Evolutionary conservation across 2,797 vertebrate genomes (phyloP).

Genomic region (Poliocrania exsul): DNA sequence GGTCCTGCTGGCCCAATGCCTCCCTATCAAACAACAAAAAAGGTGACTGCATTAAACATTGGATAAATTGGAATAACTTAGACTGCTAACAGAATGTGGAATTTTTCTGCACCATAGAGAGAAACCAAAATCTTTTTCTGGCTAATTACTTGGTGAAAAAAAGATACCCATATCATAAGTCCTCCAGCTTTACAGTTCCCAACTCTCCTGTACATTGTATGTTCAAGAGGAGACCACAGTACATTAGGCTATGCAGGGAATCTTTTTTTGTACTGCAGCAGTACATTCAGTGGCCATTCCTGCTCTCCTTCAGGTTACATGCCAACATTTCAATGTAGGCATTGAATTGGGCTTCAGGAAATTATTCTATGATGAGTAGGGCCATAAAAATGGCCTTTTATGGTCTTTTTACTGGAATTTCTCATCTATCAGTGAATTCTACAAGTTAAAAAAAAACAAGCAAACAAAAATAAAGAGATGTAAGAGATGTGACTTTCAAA

Average conservation of each 20-base stretch:
- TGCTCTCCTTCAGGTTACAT: background rate
- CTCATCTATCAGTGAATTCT: background rate
- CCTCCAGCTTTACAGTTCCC: background rate
- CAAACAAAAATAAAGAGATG: background rate
- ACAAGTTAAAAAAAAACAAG: background rate
- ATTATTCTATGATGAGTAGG: background rate
- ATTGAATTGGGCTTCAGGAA: background rate
- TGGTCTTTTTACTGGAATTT: background rate
- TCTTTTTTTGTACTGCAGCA: background rate
- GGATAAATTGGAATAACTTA: background rate
- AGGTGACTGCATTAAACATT: background rate
- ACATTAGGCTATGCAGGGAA: background rate
- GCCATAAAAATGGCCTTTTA: background rate
- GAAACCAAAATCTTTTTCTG: background rate
- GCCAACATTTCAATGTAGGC: background rate
- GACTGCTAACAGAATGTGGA: background rate
- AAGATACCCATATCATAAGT: background rate
- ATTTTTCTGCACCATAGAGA: background rate
- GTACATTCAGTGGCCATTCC: background rate
- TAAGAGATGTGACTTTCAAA: background rate
- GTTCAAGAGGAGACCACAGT: background rate
- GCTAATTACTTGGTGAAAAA: background rate
- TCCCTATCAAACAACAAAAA: constrained; percentile 79
- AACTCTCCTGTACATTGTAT: background rate
- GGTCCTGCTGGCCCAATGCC: constrained; percentile 84